Evolutionary conservation across 1,140 invertebrate species (phyloP), one percentile per base, ranked within the genome.

Genomic region (Trachymyrmex septentrionalis): DNA sequence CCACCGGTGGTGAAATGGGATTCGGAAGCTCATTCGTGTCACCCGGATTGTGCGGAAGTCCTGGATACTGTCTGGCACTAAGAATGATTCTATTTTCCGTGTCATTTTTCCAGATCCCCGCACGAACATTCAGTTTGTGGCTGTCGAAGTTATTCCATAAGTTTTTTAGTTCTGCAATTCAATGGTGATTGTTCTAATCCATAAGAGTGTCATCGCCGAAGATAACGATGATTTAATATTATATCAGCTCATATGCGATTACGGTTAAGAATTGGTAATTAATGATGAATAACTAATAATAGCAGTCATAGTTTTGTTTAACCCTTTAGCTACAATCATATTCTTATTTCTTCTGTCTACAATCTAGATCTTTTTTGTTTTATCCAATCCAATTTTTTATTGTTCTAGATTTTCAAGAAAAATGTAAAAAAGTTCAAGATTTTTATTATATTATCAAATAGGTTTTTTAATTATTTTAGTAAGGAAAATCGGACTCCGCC

Each of bases 101-200:
- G 2, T 14, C 38, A 16, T 87, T 69, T 10, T 64, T 77, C 89
- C 88, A 90, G 3, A 9, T 16, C 0, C 71, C 63, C 5, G 59
- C 30, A 16, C 57, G 55, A 2, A n/a, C 48, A 21, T 87, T 73
- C 80, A 95, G 0, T 30, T 93, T 94, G 78, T 93, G 85, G 44
- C 94, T 59, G 55, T 95, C 90, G 10, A 92, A 34, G 38, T 91
- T 86, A 73, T 92, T 90, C 94, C 93, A 92, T 34, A 69, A 55
- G 57, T 91, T 87, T 67, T 89, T 86, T 50, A 88, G 12, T 71
- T 91, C 90, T 93, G 81, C 2, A 87, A 81, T 84, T 84, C 6
- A 19, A 75, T 34, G 21, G 10, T 16, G 5, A 0, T 27, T 77
- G n/a, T 27, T 57, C 14, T 24, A 10, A 21, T 38, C 85, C 84